Conservation (phyloP, 2,888 invertebrate genomes). For the Phytoseiulus persimilis region DNA sequence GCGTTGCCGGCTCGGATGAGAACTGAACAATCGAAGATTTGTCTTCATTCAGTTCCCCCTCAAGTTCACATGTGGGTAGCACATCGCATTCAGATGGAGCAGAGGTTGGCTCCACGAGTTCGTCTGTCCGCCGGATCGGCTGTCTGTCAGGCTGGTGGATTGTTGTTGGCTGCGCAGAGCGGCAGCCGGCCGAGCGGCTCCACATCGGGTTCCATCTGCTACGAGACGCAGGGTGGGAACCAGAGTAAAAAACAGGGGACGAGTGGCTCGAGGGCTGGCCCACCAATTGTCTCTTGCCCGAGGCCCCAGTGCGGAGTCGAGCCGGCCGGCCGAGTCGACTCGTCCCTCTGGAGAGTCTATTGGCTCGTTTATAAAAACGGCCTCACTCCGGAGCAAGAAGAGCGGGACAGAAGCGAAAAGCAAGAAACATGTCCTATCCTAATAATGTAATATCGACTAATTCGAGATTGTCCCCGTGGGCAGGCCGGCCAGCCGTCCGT, state of each 20-base stretch:
- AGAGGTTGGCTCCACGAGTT: background rate
- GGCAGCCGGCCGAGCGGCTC: background rate
- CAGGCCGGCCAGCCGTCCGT: background rate
- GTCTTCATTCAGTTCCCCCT: background rate
- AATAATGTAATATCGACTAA: constrained; percentile 5
- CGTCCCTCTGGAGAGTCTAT: background rate
- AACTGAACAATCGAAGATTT: background rate
- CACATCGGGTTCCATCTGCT: background rate
- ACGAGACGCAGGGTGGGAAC: background rate
- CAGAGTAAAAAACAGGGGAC: background rate
- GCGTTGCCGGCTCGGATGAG: background rate
- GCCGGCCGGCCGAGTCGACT: background rate
- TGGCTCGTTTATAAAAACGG: constrained; percentile 5
- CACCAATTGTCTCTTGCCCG: background rate
- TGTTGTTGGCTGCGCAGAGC: background rate
- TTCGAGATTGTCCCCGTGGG: constrained; percentile 5
- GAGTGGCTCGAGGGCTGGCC: background rate
- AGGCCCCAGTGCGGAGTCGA: background rate
- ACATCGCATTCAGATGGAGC: background rate
- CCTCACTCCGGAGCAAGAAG: background rate
- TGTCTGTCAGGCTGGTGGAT: background rate
- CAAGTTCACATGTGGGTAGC: background rate
- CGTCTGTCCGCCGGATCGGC: background rate
- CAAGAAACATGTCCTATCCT: background rate
- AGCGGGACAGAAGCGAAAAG: background rate